Evolutionary conservation across 2,113 vertebrate species (phyloP).

Genomic region (Dipodomys ordii): DNA sequence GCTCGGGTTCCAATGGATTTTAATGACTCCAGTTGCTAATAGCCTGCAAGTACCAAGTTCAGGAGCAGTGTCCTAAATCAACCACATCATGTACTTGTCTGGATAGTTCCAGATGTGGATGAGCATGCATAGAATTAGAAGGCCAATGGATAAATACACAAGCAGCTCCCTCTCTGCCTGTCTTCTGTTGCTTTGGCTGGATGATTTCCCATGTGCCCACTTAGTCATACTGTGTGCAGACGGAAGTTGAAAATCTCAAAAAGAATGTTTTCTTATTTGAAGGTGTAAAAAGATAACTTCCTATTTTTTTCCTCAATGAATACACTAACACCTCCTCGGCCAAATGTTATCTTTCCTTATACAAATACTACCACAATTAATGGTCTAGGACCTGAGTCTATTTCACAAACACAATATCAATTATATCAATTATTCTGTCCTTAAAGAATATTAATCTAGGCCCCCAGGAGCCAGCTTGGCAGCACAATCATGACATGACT

Average conservation of each 20-base stretch:
- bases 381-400: background rate
- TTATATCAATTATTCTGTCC: conserved; percentile 40
- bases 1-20: background rate
- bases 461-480: background rate
- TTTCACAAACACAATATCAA: conserved; percentile 23
- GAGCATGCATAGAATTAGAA: no score
- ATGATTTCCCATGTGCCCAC: background rate
- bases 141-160: background rate
- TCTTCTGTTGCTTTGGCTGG: background rate
- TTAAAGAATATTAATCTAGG: background rate
- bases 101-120: background rate
- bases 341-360: background rate
- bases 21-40: background rate
- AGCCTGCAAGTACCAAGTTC: background rate
- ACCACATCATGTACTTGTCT: background rate
- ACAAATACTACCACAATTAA: background rate
- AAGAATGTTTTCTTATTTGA: background rate
- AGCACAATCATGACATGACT: background rate
- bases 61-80: background rate
- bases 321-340: background rate
- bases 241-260: conserved; percentile 19
- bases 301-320: background rate
- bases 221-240: background rate
- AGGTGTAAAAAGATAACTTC: background rate
- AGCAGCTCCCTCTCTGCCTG: background rate